Conservation (phyloP, 2,888 invertebrate species). For the Criorhina ranunculi region DNA sequence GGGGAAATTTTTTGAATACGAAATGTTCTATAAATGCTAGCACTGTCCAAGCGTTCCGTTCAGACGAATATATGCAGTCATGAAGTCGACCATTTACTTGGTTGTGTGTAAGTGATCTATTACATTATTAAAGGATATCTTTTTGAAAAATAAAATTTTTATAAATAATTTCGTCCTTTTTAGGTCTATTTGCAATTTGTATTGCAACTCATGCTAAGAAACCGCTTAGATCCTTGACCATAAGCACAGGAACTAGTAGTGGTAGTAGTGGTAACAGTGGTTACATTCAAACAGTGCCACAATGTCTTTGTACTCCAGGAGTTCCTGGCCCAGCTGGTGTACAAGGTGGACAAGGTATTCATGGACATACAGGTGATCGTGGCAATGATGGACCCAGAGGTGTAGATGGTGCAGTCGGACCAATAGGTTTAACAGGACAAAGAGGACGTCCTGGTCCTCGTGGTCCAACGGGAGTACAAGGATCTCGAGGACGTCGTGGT, state of each 20-base stretch:
- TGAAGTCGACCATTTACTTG: constrained; percentile 51
- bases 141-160: background rate
- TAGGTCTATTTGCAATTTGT: constrained; percentile 47
- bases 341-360: constrained; percentile 19
- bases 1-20: background rate
- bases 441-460: constrained; percentile 43
- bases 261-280: constrained; percentile 10
- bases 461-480: constrained; percentile 39
- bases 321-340: constrained; percentile 37
- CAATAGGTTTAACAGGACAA: constrained; percentile 35
- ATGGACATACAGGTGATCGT: constrained; percentile 40
- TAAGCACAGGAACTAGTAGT: constrained; percentile 8
- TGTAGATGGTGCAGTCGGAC: constrained; percentile 41
- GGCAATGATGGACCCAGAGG: constrained; percentile 46
- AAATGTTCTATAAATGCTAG: constrained; percentile 53
- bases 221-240: constrained; percentile 18
- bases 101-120: constrained; percentile 51
- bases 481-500: constrained; percentile 40
- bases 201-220: constrained; percentile 40
- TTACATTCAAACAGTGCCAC: constrained; percentile 6
- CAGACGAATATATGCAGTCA: constrained; percentile 46
- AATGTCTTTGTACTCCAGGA: constrained; percentile 54
- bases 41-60: background rate
- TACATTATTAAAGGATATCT: background rate
- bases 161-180: background rate